phyloP scores from a whole-genome alignment of 2,888 invertebrate genomes.

The Polydrusus tereticollis region DNA sequence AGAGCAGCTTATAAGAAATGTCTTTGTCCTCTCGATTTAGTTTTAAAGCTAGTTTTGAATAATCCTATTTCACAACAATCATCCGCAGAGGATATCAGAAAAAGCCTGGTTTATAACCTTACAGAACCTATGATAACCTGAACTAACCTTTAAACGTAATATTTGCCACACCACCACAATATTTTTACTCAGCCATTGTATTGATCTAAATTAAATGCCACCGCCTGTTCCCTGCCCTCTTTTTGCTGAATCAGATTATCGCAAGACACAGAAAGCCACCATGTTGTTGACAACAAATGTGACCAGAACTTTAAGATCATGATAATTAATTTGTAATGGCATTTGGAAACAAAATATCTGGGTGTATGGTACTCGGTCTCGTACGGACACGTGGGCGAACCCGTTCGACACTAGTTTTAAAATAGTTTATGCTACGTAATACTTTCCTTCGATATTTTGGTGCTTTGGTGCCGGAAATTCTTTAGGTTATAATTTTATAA shows the following conservation, averaged over 20 bases:
- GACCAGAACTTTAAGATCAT: conserved; percentile 40
- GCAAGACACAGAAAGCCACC: conserved; percentile 19
- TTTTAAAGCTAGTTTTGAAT: too few species aligned
- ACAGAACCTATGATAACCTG: too few species aligned
- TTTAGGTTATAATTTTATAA: conserved; percentile 6
- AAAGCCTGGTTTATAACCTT: too few species aligned
- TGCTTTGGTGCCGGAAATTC: conserved; percentile 8
- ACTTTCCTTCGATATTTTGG: neutral
- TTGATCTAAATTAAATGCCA: conserved; percentile 23
- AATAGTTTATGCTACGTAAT: conserved; percentile 21
- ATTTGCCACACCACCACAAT: neutral
- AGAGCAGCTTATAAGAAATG: too few species aligned
- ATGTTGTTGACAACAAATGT: conserved; percentile 30
- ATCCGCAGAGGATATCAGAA: too few species aligned
- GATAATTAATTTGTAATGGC: conserved; percentile 41
- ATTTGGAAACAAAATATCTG: conserved; percentile 36
- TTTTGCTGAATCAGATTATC: conserved; percentile 27
- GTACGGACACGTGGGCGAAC: conserved; percentile 43
- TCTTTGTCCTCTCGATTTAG: too few species aligned
- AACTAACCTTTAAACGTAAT: neutral
- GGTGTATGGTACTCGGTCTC: conserved; percentile 38
- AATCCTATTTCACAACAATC: too few species aligned
- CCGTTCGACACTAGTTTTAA: conserved; percentile 30
- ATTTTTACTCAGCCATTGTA: conserved; percentile 14
- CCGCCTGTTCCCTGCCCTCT: conserved; percentile 10